These are phyloP conservation scores for Acanthoscelides obtectus DNA, from an alignment of 2,888 invertebrate species.

Conservation along the genomic window DNA sequence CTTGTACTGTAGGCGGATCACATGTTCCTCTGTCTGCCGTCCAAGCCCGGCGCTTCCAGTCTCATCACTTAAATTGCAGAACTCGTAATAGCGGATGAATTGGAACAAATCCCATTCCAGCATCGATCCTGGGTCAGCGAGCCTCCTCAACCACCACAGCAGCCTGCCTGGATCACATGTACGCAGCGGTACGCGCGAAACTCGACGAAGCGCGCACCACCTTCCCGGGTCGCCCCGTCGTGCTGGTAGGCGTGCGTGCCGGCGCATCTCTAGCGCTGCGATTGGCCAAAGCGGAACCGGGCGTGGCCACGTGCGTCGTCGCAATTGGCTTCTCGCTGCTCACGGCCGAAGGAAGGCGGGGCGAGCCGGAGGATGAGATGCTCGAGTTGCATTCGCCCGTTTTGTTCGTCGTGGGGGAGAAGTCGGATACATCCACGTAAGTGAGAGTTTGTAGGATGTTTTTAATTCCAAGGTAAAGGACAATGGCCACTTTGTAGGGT, in stretches of 20 bases:
- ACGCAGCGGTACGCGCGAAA: constrained; percentile 63
- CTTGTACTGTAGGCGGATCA: too few relatives aligned
- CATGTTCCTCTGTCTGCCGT: too few relatives aligned
- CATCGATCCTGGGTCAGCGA: neutral
- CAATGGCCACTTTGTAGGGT: too few relatives aligned
- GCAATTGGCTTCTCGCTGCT: constrained; percentile 74
- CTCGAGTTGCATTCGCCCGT: constrained; percentile 69
- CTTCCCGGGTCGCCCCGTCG: constrained; percentile 64
- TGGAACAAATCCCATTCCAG: too few relatives aligned
- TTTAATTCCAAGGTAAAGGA: too few relatives aligned
- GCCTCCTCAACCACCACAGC: constrained; percentile 46
- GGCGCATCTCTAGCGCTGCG: constrained; percentile 74
- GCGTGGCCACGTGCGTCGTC: constrained; percentile 59
- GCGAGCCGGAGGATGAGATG: constrained; percentile 70
- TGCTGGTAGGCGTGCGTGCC: constrained; percentile 72
- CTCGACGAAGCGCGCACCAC: constrained; percentile 65
- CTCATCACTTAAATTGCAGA: too few relatives aligned
- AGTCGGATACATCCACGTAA: constrained; percentile 58
- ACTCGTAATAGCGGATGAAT: too few relatives aligned
- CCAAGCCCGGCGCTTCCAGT: too few relatives aligned
- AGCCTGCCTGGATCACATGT: constrained; percentile 59
- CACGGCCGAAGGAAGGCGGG: constrained; percentile 66
- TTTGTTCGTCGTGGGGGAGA: constrained; percentile 75
- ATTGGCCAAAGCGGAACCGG: constrained; percentile 65
- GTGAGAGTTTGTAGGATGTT: too few relatives aligned